Base-by-base conservation (phyloP, 2,888 invertebrate genomes). In the Drosophila multiciliata region DNA sequence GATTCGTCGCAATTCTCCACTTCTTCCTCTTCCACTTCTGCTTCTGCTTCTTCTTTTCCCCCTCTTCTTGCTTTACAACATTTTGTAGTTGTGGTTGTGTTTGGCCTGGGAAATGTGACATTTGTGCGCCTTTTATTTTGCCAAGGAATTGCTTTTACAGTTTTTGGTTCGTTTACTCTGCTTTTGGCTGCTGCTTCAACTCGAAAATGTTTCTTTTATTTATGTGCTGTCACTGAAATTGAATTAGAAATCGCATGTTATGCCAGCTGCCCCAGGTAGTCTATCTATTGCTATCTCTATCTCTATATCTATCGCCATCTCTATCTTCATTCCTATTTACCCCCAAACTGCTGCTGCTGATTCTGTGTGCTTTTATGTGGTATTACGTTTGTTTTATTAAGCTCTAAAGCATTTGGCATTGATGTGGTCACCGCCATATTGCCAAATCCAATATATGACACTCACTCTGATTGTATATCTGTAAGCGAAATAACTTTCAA, bases 201-300 rank as follows among this genome's bases (percentile, higher is more conserved):
- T 72, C 66, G 53, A 83, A 84, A 83, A 88, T 88, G 82, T 86
- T 88, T 86, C 81, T 71, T 85, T 88, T 85, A 85, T 85, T 85
- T 88, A 86, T 85, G 76, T 81, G 81, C 89, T 86, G 82, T 88
- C 89, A 86, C 84, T 67, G 75, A 85, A 88, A 88, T 85, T 86
- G 87, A 86, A 85, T 85, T 88, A 88, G 89, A 83, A 86, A 83
- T 78, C 81, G 75, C 74, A 88, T 83, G 84, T 86, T 82, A 77
- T 87, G 83, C 59, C 83, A 82, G 73, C 80, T 75, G 75, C 78
- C 71, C 50, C 69, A 74, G 69, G 73, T 68, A 70, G 52, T 52
- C 50, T 15, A 40, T 63, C 32, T 38, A 42, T 45, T n/a, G 20
- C 35, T 26, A 29, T 38, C 29, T 33, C 57, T 12, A 23, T 52